Evolutionary conservation across 2,888 invertebrate species (phyloP).

Genomic region (Fragum sueziense): DNA sequence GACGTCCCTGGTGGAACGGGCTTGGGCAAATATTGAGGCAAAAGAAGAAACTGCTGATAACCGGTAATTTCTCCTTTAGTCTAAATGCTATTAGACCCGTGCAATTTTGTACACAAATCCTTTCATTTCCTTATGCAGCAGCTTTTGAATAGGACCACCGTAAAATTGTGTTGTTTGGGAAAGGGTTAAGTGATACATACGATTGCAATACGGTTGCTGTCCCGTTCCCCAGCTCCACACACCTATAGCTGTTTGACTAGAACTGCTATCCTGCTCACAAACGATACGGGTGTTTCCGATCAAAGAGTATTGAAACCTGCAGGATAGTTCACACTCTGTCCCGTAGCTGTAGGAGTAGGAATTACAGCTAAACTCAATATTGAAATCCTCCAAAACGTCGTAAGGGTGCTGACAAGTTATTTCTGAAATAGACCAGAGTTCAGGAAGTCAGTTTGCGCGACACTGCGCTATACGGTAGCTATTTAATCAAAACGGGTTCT

Average conservation of each 20-base stretch:
- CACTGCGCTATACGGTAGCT: too few species aligned
- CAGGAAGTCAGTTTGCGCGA: too few species aligned
- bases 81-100: too few species aligned
- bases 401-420: constrained; percentile 25
- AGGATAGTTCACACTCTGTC: constrained; percentile 21
- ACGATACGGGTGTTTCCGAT: constrained; percentile 14
- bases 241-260: neutral
- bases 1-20: too few species aligned
- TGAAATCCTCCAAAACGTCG: constrained; percentile 11
- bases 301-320: constrained; percentile 18
- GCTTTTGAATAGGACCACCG: too few species aligned
- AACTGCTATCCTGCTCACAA: constrained; percentile 17
- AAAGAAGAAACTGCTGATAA: too few species aligned
- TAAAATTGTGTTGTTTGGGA: too few species aligned
- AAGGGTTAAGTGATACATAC: constrained; percentile 10
- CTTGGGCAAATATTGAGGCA: too few species aligned
- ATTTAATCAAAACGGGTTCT: too few species aligned
- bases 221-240: constrained; percentile 30
- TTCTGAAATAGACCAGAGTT: too few species aligned
- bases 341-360: constrained; percentile 9
- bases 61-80: too few species aligned
- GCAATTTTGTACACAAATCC: neutral
- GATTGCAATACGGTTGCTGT: constrained; percentile 25
- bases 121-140: neutral
- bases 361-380: constrained; percentile 18